These are phyloP conservation scores for Syrista parreyssii DNA, from an alignment of 2,888 invertebrate genomes.

Conservation along the genomic window DNA sequence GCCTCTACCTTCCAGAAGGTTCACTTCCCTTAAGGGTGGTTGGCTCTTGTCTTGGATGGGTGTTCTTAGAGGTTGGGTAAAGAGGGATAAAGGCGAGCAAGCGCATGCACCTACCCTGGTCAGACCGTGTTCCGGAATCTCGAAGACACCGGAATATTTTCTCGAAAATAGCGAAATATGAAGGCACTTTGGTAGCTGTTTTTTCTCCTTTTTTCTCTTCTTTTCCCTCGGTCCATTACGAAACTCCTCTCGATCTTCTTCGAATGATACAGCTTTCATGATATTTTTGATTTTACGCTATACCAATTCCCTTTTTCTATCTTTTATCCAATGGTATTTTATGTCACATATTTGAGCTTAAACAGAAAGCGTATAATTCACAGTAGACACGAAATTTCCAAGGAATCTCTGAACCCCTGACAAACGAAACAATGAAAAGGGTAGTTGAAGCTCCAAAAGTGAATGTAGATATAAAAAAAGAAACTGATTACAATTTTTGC, in stretches of 20 bases:
- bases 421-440: neutral
- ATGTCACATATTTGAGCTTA: neutral
- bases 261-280: no score
- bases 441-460: neutral
- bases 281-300: neutral
- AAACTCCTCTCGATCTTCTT: neutral
- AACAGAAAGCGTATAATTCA: neutral
- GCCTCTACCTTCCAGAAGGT: slow-evolving; percentile 1
- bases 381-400: no score
- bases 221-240: neutral
- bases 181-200: slow-evolving; percentile 14
- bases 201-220: neutral
- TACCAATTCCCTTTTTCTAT: neutral
- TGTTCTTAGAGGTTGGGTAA: neutral
- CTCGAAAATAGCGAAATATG: slow-evolving; percentile 18
- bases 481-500: neutral
- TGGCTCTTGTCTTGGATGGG: slow-evolving; percentile 5
- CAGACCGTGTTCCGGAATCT: slow-evolving; percentile 1
- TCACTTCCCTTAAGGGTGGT: neutral
- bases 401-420: neutral
- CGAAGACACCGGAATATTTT: slow-evolving; percentile 18
- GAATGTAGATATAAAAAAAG: no score
- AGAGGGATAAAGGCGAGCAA: neutral
- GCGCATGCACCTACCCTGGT: neutral
- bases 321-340: neutral